Evolutionary conservation across 1,140 invertebrate species (phyloP).

Genomic region (Hycleus cichorii): DNA sequence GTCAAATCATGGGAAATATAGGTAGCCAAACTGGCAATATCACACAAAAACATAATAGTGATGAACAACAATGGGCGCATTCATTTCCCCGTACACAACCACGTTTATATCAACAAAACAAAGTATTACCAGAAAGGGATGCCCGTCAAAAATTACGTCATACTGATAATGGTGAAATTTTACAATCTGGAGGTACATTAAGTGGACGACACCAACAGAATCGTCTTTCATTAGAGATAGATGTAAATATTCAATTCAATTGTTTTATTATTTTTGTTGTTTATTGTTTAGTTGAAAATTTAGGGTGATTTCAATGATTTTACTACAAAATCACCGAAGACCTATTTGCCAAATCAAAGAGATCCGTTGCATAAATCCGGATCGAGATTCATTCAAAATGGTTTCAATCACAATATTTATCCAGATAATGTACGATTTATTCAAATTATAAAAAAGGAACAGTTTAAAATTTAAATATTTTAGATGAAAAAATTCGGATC

Average conservation of each 20-base stretch:
- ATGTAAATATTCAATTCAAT: background rate
- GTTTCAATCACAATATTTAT: conserved; percentile 1
- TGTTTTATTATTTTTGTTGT: no score
- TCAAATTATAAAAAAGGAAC: background rate
- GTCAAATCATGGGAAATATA: conserved; percentile 35
- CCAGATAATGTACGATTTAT: conserved; percentile 1
- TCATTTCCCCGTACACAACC: conserved; percentile 43
- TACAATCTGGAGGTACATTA: conserved; percentile 71
- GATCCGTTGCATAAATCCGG: conserved; percentile 14
- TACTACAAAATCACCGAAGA: conserved; percentile 2
- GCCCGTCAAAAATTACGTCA: conserved; percentile 55
- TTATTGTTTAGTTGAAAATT: no score
- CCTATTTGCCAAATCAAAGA: conserved; percentile 8
- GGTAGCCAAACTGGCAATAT: conserved; percentile 32
- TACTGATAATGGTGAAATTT: conserved; percentile 70
- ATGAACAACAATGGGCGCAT: conserved; percentile 40
- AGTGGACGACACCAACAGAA: conserved; percentile 45
- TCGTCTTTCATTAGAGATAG: background rate
- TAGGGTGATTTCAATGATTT: no score
- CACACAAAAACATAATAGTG: conserved; percentile 15
- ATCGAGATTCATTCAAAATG: background rate
- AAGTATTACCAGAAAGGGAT: conserved; percentile 59
- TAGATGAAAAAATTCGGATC: conserved; percentile 56
- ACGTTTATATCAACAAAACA: conserved; percentile 41
- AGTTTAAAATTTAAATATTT: conserved; percentile 1